Conservation (phyloP, 2,113 vertebrate species). For the Aegypius monachus region DNA sequence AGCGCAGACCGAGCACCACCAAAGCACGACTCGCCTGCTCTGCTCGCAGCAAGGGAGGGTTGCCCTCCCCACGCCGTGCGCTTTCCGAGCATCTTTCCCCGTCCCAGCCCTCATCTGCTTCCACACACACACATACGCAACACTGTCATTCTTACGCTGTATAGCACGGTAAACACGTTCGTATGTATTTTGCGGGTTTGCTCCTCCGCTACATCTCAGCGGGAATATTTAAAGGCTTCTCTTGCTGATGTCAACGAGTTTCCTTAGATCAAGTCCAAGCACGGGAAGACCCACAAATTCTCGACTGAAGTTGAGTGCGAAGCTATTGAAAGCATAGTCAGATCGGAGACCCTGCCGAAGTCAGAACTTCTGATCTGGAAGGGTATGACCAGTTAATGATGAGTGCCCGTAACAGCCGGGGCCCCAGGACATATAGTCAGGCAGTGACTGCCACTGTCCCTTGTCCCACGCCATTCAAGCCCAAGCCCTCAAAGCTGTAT, state of each 20-base stretch:
- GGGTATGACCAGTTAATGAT: neutral
- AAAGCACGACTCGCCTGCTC: neutral
- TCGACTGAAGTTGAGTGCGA: neutral
- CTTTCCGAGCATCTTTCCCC: neutral
- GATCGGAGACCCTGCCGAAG: neutral
- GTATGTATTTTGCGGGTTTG: rapidly evolving
- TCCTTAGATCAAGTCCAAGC: neutral
- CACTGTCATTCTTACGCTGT: rapidly evolving
- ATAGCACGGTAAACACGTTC: neutral
- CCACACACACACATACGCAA: rapidly evolving
- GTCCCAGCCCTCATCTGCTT: neutral
- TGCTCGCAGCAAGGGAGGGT: neutral
- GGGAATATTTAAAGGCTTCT: neutral
- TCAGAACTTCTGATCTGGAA: neutral
- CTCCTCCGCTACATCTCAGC: neutral
- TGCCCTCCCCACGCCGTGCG: rapidly evolving
- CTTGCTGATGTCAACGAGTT: neutral
- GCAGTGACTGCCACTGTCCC: neutral
- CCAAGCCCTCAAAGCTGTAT: neutral
- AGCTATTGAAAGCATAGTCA: neutral
- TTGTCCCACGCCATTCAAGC: neutral
- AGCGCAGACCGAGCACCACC: neutral
- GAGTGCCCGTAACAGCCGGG: rapidly evolving
- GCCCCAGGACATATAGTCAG: neutral
- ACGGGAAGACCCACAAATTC: neutral